phyloP scores from a whole-genome alignment of 2,797 vertebrate genomes.

The Dermochelys coriacea region DNA sequence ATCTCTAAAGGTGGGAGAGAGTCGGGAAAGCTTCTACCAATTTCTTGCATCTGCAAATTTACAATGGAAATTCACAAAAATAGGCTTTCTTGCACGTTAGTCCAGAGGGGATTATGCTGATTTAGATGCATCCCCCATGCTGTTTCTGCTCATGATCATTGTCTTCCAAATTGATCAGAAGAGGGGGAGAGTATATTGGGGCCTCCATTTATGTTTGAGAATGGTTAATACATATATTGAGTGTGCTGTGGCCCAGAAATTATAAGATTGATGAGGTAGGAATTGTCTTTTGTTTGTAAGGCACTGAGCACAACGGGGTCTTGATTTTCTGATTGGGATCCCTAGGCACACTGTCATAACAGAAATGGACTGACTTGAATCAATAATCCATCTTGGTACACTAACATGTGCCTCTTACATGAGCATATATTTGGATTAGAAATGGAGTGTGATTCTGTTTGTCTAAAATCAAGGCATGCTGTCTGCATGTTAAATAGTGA shows the following conservation, averaged over 20 bases:
- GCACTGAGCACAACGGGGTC: rapidly evolving
- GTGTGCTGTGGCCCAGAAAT: background rate
- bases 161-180: background rate
- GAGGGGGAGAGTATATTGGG: background rate
- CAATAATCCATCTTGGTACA: rapidly evolving
- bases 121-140: background rate
- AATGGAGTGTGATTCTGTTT: conserved; percentile 4
- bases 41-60: background rate
- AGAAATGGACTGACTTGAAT: rapidly evolving
- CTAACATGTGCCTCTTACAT: rapidly evolving
- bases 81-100: background rate
- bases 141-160: background rate
- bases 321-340: rapidly evolving
- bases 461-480: conserved; percentile 45
- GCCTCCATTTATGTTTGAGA: background rate
- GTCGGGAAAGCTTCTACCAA: background rate
- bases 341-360: background rate
- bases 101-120: background rate
- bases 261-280: background rate
- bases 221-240: background rate
- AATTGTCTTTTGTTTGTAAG: rapidly evolving
- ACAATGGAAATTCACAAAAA: background rate
- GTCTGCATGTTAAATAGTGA: conserved; percentile 59
- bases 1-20: rapidly evolving
- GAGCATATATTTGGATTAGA: background rate